phyloP scores from a whole-genome alignment of 2,888 invertebrate genomes.

The Stictocephala bisonia region DNA sequence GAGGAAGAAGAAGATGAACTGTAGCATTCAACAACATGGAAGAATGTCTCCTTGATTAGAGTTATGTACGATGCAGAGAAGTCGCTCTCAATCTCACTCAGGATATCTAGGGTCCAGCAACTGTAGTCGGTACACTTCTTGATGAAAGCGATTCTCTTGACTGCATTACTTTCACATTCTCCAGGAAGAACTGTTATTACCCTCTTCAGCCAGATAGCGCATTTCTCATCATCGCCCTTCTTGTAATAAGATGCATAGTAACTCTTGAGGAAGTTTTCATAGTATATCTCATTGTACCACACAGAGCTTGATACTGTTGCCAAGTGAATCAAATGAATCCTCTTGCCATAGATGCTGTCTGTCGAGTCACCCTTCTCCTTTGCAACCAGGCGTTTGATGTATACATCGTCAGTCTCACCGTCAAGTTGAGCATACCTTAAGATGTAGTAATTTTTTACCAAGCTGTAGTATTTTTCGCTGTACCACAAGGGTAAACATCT shows the following conservation, averaged over 20 bases:
- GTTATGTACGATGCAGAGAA: no score
- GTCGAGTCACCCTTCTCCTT: neutral
- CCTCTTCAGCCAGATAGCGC: neutral
- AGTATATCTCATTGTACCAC: constrained; percentile 14
- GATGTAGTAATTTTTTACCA: neutral
- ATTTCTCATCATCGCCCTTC: neutral
- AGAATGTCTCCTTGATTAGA: no score
- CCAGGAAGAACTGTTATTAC: neutral
- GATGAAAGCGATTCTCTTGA: constrained; percentile 5
- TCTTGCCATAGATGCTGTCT: neutral
- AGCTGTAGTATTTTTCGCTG: neutral
- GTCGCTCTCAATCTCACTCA: neutral
- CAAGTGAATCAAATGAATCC: neutral
- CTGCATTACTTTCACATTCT: neutral
- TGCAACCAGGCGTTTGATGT: neutral
- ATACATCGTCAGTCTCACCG: neutral
- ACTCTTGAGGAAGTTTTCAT: neutral
- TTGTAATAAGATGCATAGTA: neutral
- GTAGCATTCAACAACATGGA: no score
- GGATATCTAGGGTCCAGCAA: constrained; percentile 10
- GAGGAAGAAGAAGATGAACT: no score
- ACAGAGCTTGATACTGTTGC: neutral
- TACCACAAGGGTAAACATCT: neutral
- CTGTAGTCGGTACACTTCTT: neutral
- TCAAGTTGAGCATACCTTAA: neutral